Evolutionary conservation across 35 echinoderm and acorn worm genomes (phyloP), one percentile per base, ranked within the genome.

Genomic region (Holothuria glaberrima): DNA sequence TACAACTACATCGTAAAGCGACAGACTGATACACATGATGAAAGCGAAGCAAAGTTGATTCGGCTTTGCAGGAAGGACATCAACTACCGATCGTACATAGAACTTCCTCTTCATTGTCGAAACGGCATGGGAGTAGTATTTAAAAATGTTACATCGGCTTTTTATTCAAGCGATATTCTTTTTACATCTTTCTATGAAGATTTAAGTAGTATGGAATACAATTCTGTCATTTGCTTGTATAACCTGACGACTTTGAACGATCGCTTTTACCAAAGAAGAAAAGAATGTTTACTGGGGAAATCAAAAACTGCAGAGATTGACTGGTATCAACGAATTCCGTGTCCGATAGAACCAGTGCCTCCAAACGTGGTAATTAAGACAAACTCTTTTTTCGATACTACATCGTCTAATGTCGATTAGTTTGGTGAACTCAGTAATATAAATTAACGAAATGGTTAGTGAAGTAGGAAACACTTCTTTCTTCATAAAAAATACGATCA

Each of bases 1-100:
- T 69, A 69, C 66, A 33, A 69, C n/a, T 69, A 69, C n/a, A 2
- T 69, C 0, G 25, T 69, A 1, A 69, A 69, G 25, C 66, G 17
- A 4, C 66, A 69, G 24, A 69, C 66, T 9, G 22, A 27, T 33
- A 28, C 66, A 17, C 13, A 14, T 6, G 66, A 22, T n/a, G 66
- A 30, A 6, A 69, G 66, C 66, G 17, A 16, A 33, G 31, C 25
- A 20, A 69, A 69, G 31, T 27, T 69, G 25, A 26, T 69, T 14
- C 25, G 66, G 7, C 25, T 69, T 4, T 69, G 66, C 66, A 69
- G 66, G 25, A 69, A 29, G 5, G 66, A 69, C 66, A 69, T 69
- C 66, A 69, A 69, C 25, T 69, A 69, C 17, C 66, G 66, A 69
- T 69, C 66, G 5, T 69, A 69, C 24, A 69, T 69, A 69, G 66